phyloP scores from a whole-genome alignment of 2,797 vertebrate species.

The Enteromius anoplus region DNA sequence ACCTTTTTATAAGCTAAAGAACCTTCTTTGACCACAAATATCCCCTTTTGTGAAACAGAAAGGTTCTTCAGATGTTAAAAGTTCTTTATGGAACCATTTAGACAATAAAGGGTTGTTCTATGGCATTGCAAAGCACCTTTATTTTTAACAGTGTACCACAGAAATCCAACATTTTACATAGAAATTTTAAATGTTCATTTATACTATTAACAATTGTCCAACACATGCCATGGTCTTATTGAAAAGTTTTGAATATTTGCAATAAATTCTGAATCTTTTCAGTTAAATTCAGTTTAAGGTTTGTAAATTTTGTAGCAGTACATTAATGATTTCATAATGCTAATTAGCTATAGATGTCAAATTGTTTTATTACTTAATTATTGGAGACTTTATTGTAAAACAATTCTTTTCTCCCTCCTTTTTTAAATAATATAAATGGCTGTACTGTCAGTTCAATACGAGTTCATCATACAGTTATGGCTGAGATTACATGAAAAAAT shows the following conservation, averaged over 20 bases:
- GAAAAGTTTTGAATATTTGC: conserved; percentile 97
- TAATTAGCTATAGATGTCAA: background rate
- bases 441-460: background rate
- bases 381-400: background rate
- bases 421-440: background rate
- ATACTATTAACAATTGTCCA: conserved; percentile 94
- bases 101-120: too few species aligned
- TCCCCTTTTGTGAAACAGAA: too few species aligned
- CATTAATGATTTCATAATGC: background rate
- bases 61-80: too few species aligned
- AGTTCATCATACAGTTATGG: background rate
- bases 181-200: conserved; percentile 79
- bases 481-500: background rate
- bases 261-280: conserved; percentile 88
- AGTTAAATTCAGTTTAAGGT: conserved; percentile 80
- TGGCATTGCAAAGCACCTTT: too few species aligned
- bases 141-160: conserved; percentile 65
- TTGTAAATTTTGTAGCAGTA: conserved; percentile 41
- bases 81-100: too few species aligned
- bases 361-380: background rate
- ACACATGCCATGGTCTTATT: conserved; percentile 94
- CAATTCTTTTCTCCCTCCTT: background rate
- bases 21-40: too few species aligned
- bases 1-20: too few species aligned
- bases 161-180: conserved; percentile 69